These are phyloP conservation scores for Aurelia aurita DNA, from an alignment of 30 jellyfish, hydroid and myxozoan genomes.

Conservation along the genomic window DNA sequence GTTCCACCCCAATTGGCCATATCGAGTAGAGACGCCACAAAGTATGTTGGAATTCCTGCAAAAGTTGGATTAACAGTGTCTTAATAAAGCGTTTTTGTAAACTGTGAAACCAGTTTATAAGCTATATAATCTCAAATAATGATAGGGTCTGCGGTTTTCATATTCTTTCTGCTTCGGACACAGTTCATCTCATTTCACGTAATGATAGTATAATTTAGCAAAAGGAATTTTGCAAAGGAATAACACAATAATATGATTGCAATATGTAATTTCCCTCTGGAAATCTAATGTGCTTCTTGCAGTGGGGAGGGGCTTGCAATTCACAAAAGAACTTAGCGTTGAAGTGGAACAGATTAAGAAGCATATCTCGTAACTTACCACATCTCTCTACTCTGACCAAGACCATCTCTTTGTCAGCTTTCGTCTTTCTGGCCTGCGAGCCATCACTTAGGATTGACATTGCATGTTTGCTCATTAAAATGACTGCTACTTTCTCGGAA, in stretches of 20 bases:
- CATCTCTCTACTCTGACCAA: slow-evolving; percentile 57
- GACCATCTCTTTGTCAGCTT: slow-evolving; percentile 62
- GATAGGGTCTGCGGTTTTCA: too few species aligned
- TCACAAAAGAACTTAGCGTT: background rate
- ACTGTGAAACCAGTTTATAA: too few species aligned
- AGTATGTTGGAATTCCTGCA: slow-evolving; percentile 21
- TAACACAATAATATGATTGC: background rate
- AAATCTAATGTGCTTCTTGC: too few species aligned
- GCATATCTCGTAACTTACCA: slow-evolving; percentile 26
- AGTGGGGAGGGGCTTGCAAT: too few species aligned
- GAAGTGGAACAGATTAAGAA: background rate
- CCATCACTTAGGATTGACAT: slow-evolving; percentile 61
- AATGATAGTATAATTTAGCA: too few species aligned
- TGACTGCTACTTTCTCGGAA: slow-evolving; percentile 45
- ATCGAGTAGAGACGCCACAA: slow-evolving; percentile 47
- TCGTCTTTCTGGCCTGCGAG: slow-evolving; percentile 61
- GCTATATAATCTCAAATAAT: too few species aligned
- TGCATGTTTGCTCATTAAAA: slow-evolving; percentile 5
- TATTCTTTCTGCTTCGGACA: too few species aligned
- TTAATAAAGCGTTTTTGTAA: too few species aligned
- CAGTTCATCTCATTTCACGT: too few species aligned
- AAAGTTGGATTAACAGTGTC: too few species aligned
- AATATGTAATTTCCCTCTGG: too few species aligned
- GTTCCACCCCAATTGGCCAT: slow-evolving; percentile 66
- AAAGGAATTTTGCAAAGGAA: background rate